Evolutionary conservation across 1,140 invertebrate species (phyloP).

Genomic region (Maconellicoccus hirsutus): DNA sequence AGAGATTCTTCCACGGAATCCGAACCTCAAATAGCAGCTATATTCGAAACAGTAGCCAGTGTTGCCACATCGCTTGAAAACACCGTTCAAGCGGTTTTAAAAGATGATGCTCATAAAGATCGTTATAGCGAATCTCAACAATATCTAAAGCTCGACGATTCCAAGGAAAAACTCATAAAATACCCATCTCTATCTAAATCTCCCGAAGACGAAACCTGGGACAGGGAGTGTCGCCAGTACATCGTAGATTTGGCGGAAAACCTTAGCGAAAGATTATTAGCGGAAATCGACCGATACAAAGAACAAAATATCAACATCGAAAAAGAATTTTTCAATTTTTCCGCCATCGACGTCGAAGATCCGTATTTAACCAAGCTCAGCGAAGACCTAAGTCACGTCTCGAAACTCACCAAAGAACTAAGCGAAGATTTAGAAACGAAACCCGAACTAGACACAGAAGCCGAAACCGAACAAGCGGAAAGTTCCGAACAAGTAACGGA

Average conservation of each 20-base stretch:
- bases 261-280: constrained; percentile 54
- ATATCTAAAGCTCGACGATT: background rate
- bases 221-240: constrained; percentile 51
- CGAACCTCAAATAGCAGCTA: constrained; percentile 30
- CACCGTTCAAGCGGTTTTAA: constrained; percentile 49
- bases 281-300: constrained; percentile 58
- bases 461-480: constrained; percentile 1
- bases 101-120: constrained; percentile 28
- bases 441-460: constrained; percentile 16
- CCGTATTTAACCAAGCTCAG: constrained; percentile 44
- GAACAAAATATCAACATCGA: constrained; percentile 30
- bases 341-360: constrained; percentile 39
- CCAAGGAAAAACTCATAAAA: background rate
- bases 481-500: constrained; percentile 1
- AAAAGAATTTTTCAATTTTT: background rate
- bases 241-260: constrained; percentile 66
- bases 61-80: constrained; percentile 53
- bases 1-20: constrained; percentile 21
- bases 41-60: constrained; percentile 51
- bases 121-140: no score
- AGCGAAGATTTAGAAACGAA: constrained; percentile 33
- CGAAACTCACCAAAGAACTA: constrained; percentile 44
- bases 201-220: constrained; percentile 39
- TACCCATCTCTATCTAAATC: constrained; percentile 10
- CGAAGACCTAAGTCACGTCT: constrained; percentile 43